Conservation (phyloP, 2,797 vertebrate species). For the Coregonus suidteri region DNA sequence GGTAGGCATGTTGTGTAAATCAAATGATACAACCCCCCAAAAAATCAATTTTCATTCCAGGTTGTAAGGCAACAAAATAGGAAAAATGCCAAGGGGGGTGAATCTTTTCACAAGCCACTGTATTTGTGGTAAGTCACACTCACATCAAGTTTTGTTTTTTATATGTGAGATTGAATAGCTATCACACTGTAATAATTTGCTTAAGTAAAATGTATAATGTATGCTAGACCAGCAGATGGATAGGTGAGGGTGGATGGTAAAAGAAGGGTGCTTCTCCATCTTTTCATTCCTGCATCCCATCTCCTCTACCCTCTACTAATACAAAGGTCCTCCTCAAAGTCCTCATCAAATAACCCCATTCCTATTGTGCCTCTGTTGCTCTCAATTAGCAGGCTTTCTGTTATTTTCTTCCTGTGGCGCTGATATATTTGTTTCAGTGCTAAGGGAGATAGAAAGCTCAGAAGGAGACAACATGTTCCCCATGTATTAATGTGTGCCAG, state of each 20-base stretch:
- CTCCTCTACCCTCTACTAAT: slow-evolving; percentile 6
- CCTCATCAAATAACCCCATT: too few species aligned
- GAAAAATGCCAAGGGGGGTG: too few species aligned
- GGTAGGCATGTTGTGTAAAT: too few species aligned
- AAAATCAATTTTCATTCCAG: too few species aligned
- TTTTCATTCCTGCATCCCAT: slow-evolving; percentile 34
- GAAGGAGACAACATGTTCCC: slow-evolving; percentile 65
- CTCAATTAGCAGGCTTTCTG: too few species aligned
- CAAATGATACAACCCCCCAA: too few species aligned
- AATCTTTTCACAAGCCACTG: too few species aligned
- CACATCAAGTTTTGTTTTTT: too few species aligned
- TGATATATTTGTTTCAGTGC: slow-evolving; percentile 45
- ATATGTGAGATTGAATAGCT: too few species aligned
- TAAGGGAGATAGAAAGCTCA: slow-evolving; percentile 55
- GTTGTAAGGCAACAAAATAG: too few species aligned
- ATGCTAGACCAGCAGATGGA: not conserved
- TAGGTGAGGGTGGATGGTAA: not conserved
- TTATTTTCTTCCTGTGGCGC: slow-evolving; percentile 27
- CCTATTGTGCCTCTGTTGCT: not conserved
- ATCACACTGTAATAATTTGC: not conserved
- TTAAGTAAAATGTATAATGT: not conserved
- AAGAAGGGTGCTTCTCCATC: not conserved
- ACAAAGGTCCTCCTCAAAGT: too few species aligned
- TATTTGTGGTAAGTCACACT: too few species aligned
- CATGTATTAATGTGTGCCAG: slow-evolving; percentile 64